Conservation (phyloP, 2,888 invertebrate species). For the Acleris cristana region DNA sequence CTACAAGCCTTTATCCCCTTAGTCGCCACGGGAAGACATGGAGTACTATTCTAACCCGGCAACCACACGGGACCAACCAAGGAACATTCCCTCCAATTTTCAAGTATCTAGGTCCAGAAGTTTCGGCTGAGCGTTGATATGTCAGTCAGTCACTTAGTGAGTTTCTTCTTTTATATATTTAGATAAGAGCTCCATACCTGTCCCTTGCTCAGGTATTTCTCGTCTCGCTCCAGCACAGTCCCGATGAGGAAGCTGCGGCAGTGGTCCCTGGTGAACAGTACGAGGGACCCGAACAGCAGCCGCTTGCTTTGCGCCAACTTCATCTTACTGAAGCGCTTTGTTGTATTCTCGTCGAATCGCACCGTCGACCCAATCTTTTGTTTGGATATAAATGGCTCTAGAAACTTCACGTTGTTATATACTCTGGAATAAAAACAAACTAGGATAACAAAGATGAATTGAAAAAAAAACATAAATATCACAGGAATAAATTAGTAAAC, state of each 20-base stretch:
- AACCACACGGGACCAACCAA: too few species aligned
- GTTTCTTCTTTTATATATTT: too few species aligned
- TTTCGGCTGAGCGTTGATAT: too few species aligned
- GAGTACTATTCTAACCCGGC: too few species aligned
- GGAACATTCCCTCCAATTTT: too few species aligned
- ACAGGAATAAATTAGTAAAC: too few species aligned
- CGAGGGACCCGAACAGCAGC: slow-evolving; percentile 87
- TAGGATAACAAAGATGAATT: too few species aligned
- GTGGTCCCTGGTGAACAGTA: slow-evolving; percentile 88
- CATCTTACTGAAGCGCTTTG: slow-evolving; percentile 60
- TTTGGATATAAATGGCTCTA: slow-evolving; percentile 60
- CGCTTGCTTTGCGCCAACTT: slow-evolving; percentile 78
- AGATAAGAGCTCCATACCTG: slow-evolving; percentile 57
- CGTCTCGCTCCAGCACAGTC: slow-evolving; percentile 84
- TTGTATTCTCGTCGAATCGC: slow-evolving; percentile 54
- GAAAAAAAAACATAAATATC: too few species aligned
- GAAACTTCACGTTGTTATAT: slow-evolving; percentile 69
- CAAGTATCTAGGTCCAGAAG: too few species aligned
- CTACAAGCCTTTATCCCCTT: too few species aligned
- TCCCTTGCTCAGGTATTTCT: slow-evolving; percentile 55
- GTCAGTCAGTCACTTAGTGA: too few species aligned
- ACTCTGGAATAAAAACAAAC: slow-evolving; percentile 51
- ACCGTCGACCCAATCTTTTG: slow-evolving; percentile 65
- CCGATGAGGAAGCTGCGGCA: slow-evolving; percentile 87
- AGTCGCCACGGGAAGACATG: too few species aligned